Evolutionary conservation across 2,113 vertebrate species (phyloP).

Genomic region (Catharus fuscescens): DNA sequence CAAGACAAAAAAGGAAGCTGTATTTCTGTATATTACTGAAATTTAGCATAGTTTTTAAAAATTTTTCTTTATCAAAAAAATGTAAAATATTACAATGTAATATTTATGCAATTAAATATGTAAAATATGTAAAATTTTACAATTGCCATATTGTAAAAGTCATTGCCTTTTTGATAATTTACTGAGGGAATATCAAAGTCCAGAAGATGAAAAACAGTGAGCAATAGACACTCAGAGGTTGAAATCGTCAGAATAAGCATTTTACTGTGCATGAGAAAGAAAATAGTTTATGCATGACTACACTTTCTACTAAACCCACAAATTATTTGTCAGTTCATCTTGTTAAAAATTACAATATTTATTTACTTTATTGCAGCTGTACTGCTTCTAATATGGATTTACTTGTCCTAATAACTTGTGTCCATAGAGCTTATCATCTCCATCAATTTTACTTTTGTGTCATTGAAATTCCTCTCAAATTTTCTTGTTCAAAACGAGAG

Average conservation of each 20-base stretch:
- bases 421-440: background rate
- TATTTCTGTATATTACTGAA: background rate
- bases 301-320: background rate
- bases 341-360: conserved; percentile 15
- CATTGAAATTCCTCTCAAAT: background rate
- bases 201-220: background rate
- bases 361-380: conserved; percentile 19
- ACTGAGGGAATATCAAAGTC: background rate
- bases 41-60: background rate
- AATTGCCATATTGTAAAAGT: background rate
- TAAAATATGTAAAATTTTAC: background rate
- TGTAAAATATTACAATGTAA: background rate
- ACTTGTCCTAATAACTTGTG: background rate
- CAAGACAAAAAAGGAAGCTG: background rate
- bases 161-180: background rate
- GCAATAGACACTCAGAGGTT: background rate
- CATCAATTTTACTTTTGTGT: background rate
- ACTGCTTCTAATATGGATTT: background rate
- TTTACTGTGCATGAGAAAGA: background rate
- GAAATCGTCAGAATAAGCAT: background rate
- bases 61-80: background rate
- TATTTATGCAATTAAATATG: too few species aligned
- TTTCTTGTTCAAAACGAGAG: background rate
- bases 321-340: conserved; percentile 28
- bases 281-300: background rate